Conservation (phyloP, 2,797 vertebrate genomes). For the Crenuchus spilurus region DNA sequence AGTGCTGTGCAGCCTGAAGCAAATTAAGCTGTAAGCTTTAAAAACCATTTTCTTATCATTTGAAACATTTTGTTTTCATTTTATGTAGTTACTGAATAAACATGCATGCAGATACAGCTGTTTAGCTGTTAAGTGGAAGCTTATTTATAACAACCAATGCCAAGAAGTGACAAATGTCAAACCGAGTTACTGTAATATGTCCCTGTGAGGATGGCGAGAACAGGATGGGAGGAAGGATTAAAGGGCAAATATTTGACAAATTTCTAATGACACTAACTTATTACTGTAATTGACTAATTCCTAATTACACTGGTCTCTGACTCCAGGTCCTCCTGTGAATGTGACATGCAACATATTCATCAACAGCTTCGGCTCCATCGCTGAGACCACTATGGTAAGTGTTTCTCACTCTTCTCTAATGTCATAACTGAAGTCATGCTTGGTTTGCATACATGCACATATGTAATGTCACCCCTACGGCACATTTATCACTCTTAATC, state of each 20-base stretch:
- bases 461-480: background rate
- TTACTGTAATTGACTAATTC: background rate
- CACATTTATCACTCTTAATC: background rate
- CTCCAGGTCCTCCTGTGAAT: conserved; percentile 91
- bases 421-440: background rate
- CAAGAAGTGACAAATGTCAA: background rate
- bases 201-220: too few species aligned
- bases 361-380: conserved; percentile 98
- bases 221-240: background rate
- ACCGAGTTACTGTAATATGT: background rate
- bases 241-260: background rate
- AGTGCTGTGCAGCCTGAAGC: too few species aligned
- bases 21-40: too few species aligned
- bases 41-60: too few species aligned
- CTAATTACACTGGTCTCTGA: background rate
- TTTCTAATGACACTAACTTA: conserved; percentile 1
- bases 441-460: background rate
- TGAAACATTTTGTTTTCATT: too few species aligned
- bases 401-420: conserved; percentile 2
- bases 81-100: too few species aligned
- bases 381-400: conserved; percentile 97
- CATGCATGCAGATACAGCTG: too few species aligned
- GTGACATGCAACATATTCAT: conserved; percentile 99
- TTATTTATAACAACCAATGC: background rate
- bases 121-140: background rate